Percentiles rank a stretch among this genome's conserved stretches.
Evolutionary conservation across 2,888 invertebrate genomes (phyloP).

Genomic region (Parnassius orleans): DNA sequence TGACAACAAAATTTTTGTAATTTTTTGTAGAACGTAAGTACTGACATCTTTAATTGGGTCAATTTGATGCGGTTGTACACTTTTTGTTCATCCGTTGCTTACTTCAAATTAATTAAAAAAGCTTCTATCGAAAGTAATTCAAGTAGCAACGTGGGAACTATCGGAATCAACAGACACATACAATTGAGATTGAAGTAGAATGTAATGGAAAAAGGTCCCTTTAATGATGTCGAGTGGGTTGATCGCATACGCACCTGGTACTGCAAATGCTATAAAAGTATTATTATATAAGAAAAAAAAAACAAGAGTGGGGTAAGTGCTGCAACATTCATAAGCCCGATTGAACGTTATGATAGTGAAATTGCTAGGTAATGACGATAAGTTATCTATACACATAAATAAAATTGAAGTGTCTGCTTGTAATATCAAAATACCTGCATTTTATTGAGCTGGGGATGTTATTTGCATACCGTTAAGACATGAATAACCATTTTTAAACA

Average conservation of each 20-base stretch:
- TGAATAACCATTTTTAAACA: too few species aligned
- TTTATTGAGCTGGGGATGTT: too few species aligned
- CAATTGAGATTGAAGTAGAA: constrained; percentile 16
- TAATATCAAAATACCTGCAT: too few species aligned
- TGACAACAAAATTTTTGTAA: too few species aligned
- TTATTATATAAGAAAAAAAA: constrained; percentile 14
- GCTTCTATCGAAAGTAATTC: not conserved
- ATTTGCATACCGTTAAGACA: too few species aligned
- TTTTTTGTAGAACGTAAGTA: too few species aligned
- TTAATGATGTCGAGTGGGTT: constrained; percentile 21
- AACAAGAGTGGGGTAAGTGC: constrained; percentile 19
- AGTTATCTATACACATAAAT: too few species aligned
- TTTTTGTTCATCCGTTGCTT: too few species aligned
- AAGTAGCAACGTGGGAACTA: constrained; percentile 16
- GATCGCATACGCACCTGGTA: constrained; percentile 20
- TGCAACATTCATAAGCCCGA: constrained; percentile 4
- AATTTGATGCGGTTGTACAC: too few species aligned
- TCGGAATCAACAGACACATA: constrained; percentile 10
- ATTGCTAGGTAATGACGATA: not conserved
- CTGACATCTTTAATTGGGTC: too few species aligned
- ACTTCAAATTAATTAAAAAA: too few species aligned
- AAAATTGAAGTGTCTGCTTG: too few species aligned
- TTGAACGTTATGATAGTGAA: constrained; percentile 4
- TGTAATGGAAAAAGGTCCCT: constrained; percentile 20
- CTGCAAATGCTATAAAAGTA: constrained; percentile 14